These are phyloP conservation scores for Drosophila sp. DNA, from an alignment of 1,140 invertebrate genomes.

Conservation along the genomic window DNA sequence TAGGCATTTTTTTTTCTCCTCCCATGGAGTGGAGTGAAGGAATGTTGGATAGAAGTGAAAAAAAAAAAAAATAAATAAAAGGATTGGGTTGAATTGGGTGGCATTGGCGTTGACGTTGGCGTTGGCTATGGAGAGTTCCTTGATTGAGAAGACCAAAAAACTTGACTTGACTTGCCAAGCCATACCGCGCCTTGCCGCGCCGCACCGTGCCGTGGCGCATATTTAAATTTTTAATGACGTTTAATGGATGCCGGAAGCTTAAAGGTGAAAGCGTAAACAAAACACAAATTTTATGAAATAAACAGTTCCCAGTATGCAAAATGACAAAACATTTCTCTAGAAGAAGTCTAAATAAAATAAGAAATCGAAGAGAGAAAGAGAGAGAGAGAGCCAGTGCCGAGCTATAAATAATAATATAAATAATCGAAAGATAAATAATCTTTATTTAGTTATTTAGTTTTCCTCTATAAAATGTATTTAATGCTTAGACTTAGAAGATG, in stretches of 20 bases:
- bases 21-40: constrained; percentile 39
- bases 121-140: background rate
- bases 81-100: constrained; percentile 4
- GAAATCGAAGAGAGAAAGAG: too few species aligned
- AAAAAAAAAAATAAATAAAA: constrained; percentile 12
- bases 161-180: constrained; percentile 3
- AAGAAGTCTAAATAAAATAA: too few species aligned
- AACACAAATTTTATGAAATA: background rate
- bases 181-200: constrained; percentile 27
- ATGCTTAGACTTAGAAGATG: too few species aligned
- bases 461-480: too few species aligned
- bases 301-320: too few species aligned
- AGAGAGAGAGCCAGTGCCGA: too few species aligned
- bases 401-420: too few species aligned
- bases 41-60: background rate
- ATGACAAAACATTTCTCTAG: too few species aligned
- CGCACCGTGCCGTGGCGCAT: constrained; percentile 51
- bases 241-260: constrained; percentile 81
- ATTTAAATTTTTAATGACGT: constrained; percentile 80
- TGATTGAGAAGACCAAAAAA: background rate
- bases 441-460: too few species aligned
- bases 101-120: background rate
- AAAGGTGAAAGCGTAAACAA: constrained; percentile 32
- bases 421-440: too few species aligned
- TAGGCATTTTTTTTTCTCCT: constrained; percentile 54